Evolutionary conservation across 2,113 vertebrate species (phyloP), one percentile per base, ranked within the genome.

Genomic region (Brienomyrus brachyistius): DNA sequence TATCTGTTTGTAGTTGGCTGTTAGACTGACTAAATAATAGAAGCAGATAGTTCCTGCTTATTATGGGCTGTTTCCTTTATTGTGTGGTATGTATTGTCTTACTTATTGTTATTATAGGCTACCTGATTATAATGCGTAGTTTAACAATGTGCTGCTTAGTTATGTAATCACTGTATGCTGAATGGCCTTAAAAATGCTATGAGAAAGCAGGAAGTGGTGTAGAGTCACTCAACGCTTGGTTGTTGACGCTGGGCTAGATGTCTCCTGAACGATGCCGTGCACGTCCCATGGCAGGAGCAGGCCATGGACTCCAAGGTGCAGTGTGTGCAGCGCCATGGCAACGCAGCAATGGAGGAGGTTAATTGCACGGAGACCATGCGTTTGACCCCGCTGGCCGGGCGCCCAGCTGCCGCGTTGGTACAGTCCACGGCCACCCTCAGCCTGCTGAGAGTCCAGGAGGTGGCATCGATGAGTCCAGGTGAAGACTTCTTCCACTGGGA

Each of bases 291-390:
- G 84, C 21, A 92, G 91, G 90, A 45, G 27, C 59, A 96, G 95
- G 93, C 91, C 1, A 5, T 96, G 88, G 94, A 94, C 62, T 92
- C 94, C 48, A 94, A 94, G 83, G 91, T 95, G 3, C 92, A 90
- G 10, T 96, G 96, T 89, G 88, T 92, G 88, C 96, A 96, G 92
- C 90, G 88, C 0, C 91, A 91, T 15, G 93, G 94, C 6, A 82
- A 92, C 5, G 84, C 91, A 9, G 90, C 94, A n/a, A 93, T 96
- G 93, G 94, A 96, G 87, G 95, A 95, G 90, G 95, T 94, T 27
- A 96, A 96, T 93, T 96, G 96, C 84, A 96, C 95, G 56, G 96
- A 96, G 92, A 90, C 62, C 0, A 86, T 96, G 59, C 92, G 92
- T 19, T 51, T 96, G 89, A 88, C 91, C 27, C 92, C 93, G 0